Percentiles rank a stretch among this genome's conserved stretches.
phyloP scores from a whole-genome alignment of 2,113 vertebrate species.

The Dicerorhinus sumatrensis region DNA sequence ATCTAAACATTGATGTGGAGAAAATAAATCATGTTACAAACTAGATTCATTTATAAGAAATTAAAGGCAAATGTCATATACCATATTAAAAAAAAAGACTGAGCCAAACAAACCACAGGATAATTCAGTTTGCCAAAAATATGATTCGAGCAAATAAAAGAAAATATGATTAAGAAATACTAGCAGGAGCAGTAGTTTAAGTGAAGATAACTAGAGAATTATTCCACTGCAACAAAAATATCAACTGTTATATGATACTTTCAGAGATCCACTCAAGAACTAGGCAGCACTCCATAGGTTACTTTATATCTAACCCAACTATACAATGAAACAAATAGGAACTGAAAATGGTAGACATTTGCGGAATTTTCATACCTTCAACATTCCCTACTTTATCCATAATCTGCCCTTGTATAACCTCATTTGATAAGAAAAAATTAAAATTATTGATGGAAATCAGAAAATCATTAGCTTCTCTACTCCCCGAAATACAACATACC shows the following conservation, averaged over 20 bases:
- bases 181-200: not conserved
- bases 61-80: not conserved
- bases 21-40: constrained; percentile 7
- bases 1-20: not conserved
- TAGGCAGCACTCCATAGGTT: not conserved
- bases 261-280: not conserved
- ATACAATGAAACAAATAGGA: not conserved
- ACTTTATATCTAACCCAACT: not conserved
- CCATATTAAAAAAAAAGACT: not conserved
- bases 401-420: constrained; percentile 41
- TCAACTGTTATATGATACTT: not conserved
- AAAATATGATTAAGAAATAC: not conserved
- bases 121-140: not conserved
- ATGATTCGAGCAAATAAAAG: not conserved
- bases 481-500: not conserved
- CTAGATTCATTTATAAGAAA: not conserved
- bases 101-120: not conserved
- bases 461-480: constrained; percentile 58
- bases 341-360: not conserved
- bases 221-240: not conserved
- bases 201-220: not conserved
- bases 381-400: not conserved
- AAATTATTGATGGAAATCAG: constrained; percentile 51
- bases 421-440: constrained; percentile 38
- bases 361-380: not conserved